Evolutionary conservation across 2,888 invertebrate genomes (phyloP), one percentile per base, ranked within the genome.

Genomic region (Sinodicranocentrus sp.): DNA sequence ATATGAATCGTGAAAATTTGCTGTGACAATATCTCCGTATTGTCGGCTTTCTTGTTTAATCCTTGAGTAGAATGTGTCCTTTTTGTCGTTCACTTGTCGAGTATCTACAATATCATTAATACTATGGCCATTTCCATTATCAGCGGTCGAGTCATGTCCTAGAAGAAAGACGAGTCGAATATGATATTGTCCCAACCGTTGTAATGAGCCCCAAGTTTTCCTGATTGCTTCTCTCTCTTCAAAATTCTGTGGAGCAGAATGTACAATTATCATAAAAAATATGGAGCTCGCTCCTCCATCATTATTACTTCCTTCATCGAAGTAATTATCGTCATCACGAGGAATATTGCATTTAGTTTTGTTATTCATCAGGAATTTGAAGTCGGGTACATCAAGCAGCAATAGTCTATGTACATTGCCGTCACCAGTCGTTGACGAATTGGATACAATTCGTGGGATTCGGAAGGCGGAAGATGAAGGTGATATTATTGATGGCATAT

Each of bases 171-270:
- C 89, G 5, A 88, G 78, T 57, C 88, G 86, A 33, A 89, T 84
- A 2, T 70, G 73, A 26, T 79, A 85, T 28, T 85, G 85, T 57
- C 85, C 85, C 15, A 87, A 21, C 2, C 71, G 65, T 23, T 85
- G 86, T 25, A 88, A 86, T 26, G 87, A 86, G 0, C 89, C 90
- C 90, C 90, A 90, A 3, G 90, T 90, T 23, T 85, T 86, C 39
- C 90, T 86, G 26, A 90, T 89, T 25, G 89, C 89, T 57, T 88
- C 85, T 10, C 90, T 85, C 67, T 89, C 89, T 43, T 86, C 85
- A 72, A 88, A 88, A 76, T 90, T 89, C 28, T 87, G 84, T 0
- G 89, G 89, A 8, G 89, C 89, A 8, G 89, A 89, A 59, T 89
- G 89, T 23, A 90, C 89, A 26, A 90, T 84, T 73, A 89, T 88